A percentile compares a stretch with the other conserved stretches of the same genome.
These are phyloP conservation scores for Caenorhabditis brenneri DNA, from an alignment of 1,140 invertebrate genomes.

Conservation along the genomic window DNA sequence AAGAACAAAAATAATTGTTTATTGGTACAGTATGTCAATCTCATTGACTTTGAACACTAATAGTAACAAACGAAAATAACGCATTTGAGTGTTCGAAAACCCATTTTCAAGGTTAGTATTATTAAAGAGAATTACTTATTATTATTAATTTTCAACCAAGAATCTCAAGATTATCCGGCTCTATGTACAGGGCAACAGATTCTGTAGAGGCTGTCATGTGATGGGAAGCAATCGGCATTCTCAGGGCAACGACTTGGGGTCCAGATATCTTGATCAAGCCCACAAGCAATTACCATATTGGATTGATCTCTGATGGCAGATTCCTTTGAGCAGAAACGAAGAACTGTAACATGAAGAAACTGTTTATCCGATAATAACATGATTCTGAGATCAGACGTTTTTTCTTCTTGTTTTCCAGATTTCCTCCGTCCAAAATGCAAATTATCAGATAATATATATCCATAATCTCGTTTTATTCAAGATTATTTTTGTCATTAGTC, in stretches of 20 bases:
- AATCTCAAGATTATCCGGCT: neutral
- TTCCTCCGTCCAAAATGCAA: neutral
- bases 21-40: conserved; percentile 8
- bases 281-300: conserved; percentile 65
- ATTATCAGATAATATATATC: neutral
- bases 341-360: conserved; percentile 53
- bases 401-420: neutral
- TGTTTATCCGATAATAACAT: neutral
- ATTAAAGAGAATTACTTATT: neutral
- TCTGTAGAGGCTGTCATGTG: conserved; percentile 61
- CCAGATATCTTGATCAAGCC: conserved; percentile 65
- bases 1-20: neutral
- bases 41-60: conserved; percentile 20
- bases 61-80: neutral
- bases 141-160: neutral
- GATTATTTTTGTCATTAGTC: conserved; percentile 24
- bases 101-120: conserved; percentile 25
- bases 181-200: conserved; percentile 64
- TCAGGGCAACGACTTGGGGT: conserved; percentile 62
- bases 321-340: conserved; percentile 73
- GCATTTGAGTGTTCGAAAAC: conserved; percentile 24
- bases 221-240: conserved; percentile 63
- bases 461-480: conserved; percentile 22
- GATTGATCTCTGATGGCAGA: conserved; percentile 64
- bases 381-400: neutral